Evolutionary conservation across 2,888 invertebrate genomes (phyloP), one percentile per base, ranked within the genome.

Genomic region (Exephanes ischioxanthus): DNA sequence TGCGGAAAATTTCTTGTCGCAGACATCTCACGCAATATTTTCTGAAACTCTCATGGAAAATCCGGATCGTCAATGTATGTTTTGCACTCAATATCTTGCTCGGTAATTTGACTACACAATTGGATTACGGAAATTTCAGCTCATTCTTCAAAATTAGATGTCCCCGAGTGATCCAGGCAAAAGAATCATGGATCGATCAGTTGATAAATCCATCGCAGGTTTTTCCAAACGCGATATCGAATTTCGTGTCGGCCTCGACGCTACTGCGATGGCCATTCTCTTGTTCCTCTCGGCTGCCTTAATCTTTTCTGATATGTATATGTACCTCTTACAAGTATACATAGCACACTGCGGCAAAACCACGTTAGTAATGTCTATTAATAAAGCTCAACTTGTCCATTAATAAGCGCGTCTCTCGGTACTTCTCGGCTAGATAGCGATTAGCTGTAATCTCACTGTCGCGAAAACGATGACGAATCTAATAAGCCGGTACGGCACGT

Each of bases 381-480:
- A 80, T 80, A 72, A 72, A 72, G 41, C 66, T 72, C 30, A 53
- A 53, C n/a, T 26, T 41, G 37, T 72, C 53, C 58, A 72, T 63
- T 72, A 80, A 80, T 53, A 66, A 80, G 30, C 22, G 26, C 51
- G 66, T 66, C 53, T 80, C 80, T 72, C n/a, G 11, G 53, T 72
- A 72, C 53, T 66, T 45, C 22, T 41, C 66, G 66, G 41, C 66
- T 72, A 72, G 80, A 80, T 72, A 66, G 63, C 63, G 71, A 48
- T 63, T 80, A 80, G 63, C 53, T 72, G 53, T 80, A 66, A 80
- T 72, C 71, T 66, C 26, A 14, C 51, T 22, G 71, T 33, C 51
- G 66, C 26, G 37, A 77, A 77, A 77, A 51, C 22, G 66, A 77
- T 77, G 76, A 77, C 53, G 66, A 77, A 76, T 53, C 53, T 33